Base-by-base conservation (phyloP, 2,888 invertebrate species). In the Tupiocoris notatus region DNA sequence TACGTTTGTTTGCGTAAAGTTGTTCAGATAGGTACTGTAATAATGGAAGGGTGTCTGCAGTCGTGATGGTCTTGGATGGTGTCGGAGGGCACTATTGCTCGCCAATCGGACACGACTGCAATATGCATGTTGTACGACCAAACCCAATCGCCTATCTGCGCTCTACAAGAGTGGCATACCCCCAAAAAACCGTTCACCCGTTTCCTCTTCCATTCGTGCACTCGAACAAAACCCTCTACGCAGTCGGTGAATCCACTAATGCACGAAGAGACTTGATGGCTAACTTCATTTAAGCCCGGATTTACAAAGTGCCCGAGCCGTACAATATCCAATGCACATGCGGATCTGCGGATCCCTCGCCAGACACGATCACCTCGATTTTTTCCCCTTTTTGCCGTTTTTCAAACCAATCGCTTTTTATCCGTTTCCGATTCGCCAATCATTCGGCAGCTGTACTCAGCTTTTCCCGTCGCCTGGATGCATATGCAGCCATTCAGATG, bases 221-320 rank as follows among this genome's bases (percentile, higher is more conserved):
- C n/a, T n/a, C n/a, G n/a, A n/a, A n/a, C n/a, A n/a, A n/a, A n/a
- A n/a, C 20, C 59, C 22, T 18, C 24, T 17, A 20, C 16, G 18
- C 39, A 20, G 57, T 22, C 54, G 39, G 22, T 2, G 75, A 75
- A 75, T 75, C 57, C 64, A n/a, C 75, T 75, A 75, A 75, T 75
- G 75, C 75, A 25, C 65, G 59, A 23, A 17, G 24, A 24, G 64
- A 57, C 65, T 75, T 75, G 75, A 75, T 75, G 75, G 75, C 75
- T 75, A 75, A 75, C 75, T 75, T 75, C 75, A 75, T 75, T 75
- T 75, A 65, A 75, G 64, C 75, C 75, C 65, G 75, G 75, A 75
- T 75, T 75, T 75, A 75, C 75, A 75, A 65, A 75, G 75, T 57
- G 59, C 75, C 75, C 65, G 23, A 23, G 62, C 70, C n/a, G 62